Conservation (phyloP, 2,797 vertebrate genomes). For the Danionella dracula region DNA sequence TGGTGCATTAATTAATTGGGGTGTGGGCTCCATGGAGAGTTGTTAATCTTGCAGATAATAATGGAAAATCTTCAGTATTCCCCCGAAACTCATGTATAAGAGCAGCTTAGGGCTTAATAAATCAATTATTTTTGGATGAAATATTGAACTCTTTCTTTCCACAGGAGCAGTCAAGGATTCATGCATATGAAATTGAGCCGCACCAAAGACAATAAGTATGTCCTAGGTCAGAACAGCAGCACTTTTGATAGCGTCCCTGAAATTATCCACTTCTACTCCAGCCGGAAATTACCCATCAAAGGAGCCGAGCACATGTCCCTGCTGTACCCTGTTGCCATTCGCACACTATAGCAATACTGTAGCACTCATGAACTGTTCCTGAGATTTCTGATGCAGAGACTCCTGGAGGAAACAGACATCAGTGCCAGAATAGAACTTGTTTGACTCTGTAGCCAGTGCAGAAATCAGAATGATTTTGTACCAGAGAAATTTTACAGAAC, state of each 20-base stretch:
- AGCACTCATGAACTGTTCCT: slow-evolving; percentile 18
- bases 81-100: no score
- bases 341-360: slow-evolving; percentile 78
- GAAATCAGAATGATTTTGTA: no score
- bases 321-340: slow-evolving; percentile 93
- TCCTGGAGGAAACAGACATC: slow-evolving; percentile 22
- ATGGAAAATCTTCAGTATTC: no score
- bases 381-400: slow-evolving; percentile 10
- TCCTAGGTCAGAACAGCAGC: slow-evolving; percentile 95
- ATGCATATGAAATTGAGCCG: slow-evolving; percentile 98
- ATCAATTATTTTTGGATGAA: no score
- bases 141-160: slow-evolving; percentile 21
- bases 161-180: slow-evolving; percentile 98
- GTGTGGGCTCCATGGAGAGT: no score
- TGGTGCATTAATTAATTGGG: no score
- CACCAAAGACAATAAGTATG: slow-evolving; percentile 93
- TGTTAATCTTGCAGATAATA: no score
- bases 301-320: slow-evolving; percentile 98
- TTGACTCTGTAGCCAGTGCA: no score
- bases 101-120: no score
- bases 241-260: slow-evolving; percentile 93
- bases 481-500: no score
- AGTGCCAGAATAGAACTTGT: no score
- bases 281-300: slow-evolving; percentile 97
- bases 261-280: slow-evolving; percentile 96